phyloP scores from a whole-genome alignment of 1,140 invertebrate genomes.

The Mamestra configurata region DNA sequence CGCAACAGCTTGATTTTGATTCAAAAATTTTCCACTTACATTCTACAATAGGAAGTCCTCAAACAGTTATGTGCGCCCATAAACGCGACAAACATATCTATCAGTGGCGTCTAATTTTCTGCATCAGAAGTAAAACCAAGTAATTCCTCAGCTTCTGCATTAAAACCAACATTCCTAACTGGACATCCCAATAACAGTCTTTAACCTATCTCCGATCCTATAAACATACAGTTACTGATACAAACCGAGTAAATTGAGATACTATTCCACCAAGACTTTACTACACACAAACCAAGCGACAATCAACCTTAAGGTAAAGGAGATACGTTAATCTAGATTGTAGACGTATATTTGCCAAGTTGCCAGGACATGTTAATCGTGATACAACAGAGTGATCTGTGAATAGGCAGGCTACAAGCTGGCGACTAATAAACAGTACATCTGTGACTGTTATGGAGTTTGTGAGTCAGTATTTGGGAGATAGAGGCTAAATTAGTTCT shows the following conservation, averaged over 20 bases:
- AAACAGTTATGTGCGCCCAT: too few species aligned
- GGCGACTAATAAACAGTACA: slow-evolving; percentile 30
- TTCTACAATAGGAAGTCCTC: not conserved
- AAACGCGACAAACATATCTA: too few species aligned
- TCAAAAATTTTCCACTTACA: too few species aligned
- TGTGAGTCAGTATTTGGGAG: not conserved
- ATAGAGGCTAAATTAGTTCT: not conserved
- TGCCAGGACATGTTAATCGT: slow-evolving; percentile 68
- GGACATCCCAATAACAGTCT: not conserved
- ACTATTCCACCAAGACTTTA: not conserved
- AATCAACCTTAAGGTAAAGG: not conserved
- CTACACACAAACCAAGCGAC: not conserved
- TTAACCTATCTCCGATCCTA: slow-evolving; percentile 34
- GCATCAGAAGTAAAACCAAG: not conserved
- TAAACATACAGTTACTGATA: slow-evolving; percentile 35
- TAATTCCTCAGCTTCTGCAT: not conserved
- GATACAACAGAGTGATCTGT: slow-evolving; percentile 60
- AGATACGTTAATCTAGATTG: not conserved
- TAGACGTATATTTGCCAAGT: slow-evolving; percentile 55
- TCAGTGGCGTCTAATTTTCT: not conserved
- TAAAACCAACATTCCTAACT: not conserved
- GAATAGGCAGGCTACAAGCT: slow-evolving; percentile 55
- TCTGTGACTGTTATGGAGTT: not conserved
- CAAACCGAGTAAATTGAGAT: slow-evolving; percentile 34
- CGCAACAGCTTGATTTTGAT: too few species aligned